Base-by-base conservation (phyloP, 2,888 invertebrate species). In the Bombyx huttoni region DNA sequence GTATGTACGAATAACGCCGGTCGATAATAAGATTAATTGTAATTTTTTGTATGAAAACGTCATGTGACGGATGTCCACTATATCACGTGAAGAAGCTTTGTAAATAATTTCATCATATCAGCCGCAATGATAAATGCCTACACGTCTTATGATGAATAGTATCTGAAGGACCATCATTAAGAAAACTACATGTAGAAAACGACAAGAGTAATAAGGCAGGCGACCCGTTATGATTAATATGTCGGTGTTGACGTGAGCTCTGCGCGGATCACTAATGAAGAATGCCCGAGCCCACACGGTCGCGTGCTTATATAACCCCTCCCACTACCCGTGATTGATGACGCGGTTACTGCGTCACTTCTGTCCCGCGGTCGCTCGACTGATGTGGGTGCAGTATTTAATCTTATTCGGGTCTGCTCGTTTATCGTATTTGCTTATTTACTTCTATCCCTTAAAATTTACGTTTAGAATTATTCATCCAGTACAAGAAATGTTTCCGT, bases 371-470 rank as follows among this genome's bases (percentile, higher is more conserved):
- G 58, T 61, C 62, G 60, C 66, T 61, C 63, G 61, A 62, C 63
- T 75, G 78, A 80, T 72, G 72, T 70, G 74, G 78, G 78, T 81
- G 74, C 73, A 66, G 69, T 70, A 69, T 73, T 74, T 79, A 73
- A 81, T 68, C 67, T 64, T 70, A 70, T 70, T 73, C 70, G 70
- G 67, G 63, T 66, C 59, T 57, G 63, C 52, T 12, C 40, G 40
- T 40, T 40, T 56, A 59, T 56, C 40, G 40, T 40, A 40, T 40
- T 40, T 40, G 50, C 47, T 51, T 35, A 40, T 40, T 40, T 40
- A 51, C 47, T 51, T 35, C 24, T 3, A 33, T 45, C 14, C 49
- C 45, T 9, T 40, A 51, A 8, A 40, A 40, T 40, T 40, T 40
- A 40, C 12, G 40, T 1, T 24, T 5, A 40, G 40, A 40, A 40